Evolutionary conservation across 2,113 vertebrate species (phyloP), one percentile per base, ranked within the genome.

Genomic region (Lates calcarifer): DNA sequence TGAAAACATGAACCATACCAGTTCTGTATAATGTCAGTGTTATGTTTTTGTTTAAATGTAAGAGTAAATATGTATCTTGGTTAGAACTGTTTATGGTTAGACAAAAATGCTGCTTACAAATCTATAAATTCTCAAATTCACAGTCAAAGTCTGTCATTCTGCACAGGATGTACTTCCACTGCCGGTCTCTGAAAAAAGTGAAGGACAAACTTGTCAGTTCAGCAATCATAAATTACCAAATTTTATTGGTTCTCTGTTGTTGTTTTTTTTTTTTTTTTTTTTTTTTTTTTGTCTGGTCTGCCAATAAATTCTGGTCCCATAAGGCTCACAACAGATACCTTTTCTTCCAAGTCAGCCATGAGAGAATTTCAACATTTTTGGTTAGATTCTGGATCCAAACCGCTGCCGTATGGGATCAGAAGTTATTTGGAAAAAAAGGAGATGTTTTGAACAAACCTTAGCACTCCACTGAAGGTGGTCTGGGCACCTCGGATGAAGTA

Each of bases 81-180:
- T 73, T 79, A 35, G 47, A 62, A 20, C 4, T 76, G 64, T 70
- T 70, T 41, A 78, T 45, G 58, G 37, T 64, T 18, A 31, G 7
- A 22, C 1, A 55, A 55, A 66, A 71, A 56, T 53, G 20, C 13
- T 75, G 53, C 66, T 79, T 17, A 70, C 5, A 70, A 35, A 45
- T 75, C 65, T 97, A 99, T 72, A 96, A 93, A 68, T 96, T 99
- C 67, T 95, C 94, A 94, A 97, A 99, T 67, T 96, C 94, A 87
- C 98, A 99, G 90, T 99, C 95, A 79, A 96, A 98, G 37, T 97
- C 95, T 51, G 98, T 99, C 98, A 98, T 98, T 85, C 96, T 95
- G 96, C 98, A 99, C 94, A 99, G 91, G 81, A 97, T 96, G 93
- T 98, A 99, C 93, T 99, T 99, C 98, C 98, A 99, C 82, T 99